These are phyloP conservation scores for Vulpes ferrilata DNA, from an alignment of 2,113 vertebrate species.

Conservation along the genomic window DNA sequence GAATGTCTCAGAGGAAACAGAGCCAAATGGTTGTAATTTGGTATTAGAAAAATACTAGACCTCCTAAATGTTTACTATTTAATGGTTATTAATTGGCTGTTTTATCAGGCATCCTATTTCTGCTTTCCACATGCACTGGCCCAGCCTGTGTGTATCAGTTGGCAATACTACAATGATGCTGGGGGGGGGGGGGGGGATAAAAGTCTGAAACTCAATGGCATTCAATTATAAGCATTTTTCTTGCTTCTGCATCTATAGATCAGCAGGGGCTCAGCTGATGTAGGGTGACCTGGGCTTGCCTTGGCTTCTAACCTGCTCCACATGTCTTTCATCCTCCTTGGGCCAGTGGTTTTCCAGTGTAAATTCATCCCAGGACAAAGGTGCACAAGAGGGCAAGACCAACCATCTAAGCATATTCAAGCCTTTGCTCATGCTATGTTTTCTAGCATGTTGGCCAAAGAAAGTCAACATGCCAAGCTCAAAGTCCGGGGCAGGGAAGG, in stretches of 20 bases:
- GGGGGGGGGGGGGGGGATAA: rapidly evolving
- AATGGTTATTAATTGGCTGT: background rate
- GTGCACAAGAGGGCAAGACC: background rate
- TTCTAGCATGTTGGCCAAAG: background rate
- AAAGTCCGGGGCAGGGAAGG: background rate
- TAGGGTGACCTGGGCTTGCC: background rate
- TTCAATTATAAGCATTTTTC: background rate
- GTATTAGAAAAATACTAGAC: background rate
- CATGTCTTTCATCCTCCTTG: background rate
- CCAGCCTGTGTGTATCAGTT: background rate
- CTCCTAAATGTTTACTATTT: background rate
- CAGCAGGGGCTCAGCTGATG: background rate
- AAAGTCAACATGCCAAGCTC: background rate
- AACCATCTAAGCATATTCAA: background rate
- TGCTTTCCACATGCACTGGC: background rate
- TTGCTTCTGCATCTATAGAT: background rate
- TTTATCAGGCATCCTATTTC: background rate
- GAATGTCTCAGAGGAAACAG: background rate
- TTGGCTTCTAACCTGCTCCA: background rate
- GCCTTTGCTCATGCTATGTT: background rate
- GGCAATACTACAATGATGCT: background rate
- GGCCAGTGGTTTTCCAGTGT: background rate
- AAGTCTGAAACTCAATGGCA: background rate
- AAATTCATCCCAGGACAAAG: background rate
- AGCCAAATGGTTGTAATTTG: background rate